Evolutionary conservation across 2,797 vertebrate species (phyloP), one percentile per base, ranked within the genome.

Genomic region (Enteromius afrohamiltoni): DNA sequence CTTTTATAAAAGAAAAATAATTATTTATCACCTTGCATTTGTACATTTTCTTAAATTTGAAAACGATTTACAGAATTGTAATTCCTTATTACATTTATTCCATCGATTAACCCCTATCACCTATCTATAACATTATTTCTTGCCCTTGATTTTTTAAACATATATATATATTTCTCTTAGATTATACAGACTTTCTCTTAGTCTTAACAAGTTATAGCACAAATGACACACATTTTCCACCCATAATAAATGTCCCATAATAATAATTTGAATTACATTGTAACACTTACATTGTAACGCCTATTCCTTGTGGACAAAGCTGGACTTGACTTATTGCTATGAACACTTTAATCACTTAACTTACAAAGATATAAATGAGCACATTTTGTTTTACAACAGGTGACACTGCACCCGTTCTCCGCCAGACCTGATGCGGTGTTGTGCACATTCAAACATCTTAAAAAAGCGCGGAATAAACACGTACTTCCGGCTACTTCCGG

Each of bases 381-480:
- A 23, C 7, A 11, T 51, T 53, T 69, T 6, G 58, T 47, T 77
- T 77, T 2, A 40, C 9, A 77, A 42, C n/a, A n/a, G 6, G 42
- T 37, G 21, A 53, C 31, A 49, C 3, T 1, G 10, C 26, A 49
- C 19, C 14, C 75, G 31, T 77, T 78, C 11, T 19, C 65, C 82
- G 75, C 82, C 82, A 71, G 53, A 78, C 75, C 82, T 62, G 65
- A 60, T 3, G 82, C 3, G 51, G 82, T 77, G 37, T 76, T 10
- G 40, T 60, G 53, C 62, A 42, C 6, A 5, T 26, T 62, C 17
- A 80, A 71, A 70, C 65, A 4, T 31, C 19, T 34, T 9, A 68
- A 55, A 78, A 83, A 58, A 14, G n/a, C 71, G 81, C 73, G 81
- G 45, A 51, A 40, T 64, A 55, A 10, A 45, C 1, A 69, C n/a